These are phyloP conservation scores for Eidolon dupreanum DNA, from an alignment of 2,797 vertebrate genomes.

Conservation along the genomic window DNA sequence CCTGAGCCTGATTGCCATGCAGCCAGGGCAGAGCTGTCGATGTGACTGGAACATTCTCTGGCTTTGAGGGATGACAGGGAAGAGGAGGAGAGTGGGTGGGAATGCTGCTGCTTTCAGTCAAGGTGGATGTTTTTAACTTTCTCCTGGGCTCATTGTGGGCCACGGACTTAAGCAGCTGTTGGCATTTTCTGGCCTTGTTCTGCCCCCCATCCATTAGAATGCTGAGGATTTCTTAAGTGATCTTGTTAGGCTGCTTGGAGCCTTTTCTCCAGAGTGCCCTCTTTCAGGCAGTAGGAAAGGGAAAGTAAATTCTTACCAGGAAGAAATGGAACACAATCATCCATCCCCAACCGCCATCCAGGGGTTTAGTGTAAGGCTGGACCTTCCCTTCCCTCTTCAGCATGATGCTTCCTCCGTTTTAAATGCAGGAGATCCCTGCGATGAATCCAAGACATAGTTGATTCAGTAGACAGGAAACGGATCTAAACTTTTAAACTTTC, in stretches of 20 bases:
- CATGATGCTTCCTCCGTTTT: constrained; percentile 38
- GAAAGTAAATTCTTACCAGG: constrained; percentile 87
- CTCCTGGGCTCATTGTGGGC: neutral
- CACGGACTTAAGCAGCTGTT: neutral
- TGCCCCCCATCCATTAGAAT: neutral
- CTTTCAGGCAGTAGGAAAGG: neutral
- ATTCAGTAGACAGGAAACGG: neutral
- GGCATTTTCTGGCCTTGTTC: neutral
- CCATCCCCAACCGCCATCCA: constrained; percentile 93
- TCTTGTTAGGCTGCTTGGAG: neutral
- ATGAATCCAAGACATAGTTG: neutral
- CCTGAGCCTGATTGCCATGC: neutral
- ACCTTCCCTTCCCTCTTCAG: constrained; percentile 46
- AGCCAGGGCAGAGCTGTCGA: neutral
- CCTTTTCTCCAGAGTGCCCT: neutral
- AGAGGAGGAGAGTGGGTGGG: neutral
- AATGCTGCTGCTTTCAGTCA: neutral
- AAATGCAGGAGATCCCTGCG: neutral
- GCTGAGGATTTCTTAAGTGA: neutral
- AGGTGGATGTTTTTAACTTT: neutral
- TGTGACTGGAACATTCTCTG: neutral
- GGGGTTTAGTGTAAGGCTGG: constrained; percentile 82
- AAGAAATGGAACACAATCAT: constrained; percentile 95
- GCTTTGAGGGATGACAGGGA: neutral
- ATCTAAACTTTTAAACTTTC: neutral